phyloP scores from a whole-genome alignment of 1,140 invertebrate genomes.

The Drosophila pandora region DNA sequence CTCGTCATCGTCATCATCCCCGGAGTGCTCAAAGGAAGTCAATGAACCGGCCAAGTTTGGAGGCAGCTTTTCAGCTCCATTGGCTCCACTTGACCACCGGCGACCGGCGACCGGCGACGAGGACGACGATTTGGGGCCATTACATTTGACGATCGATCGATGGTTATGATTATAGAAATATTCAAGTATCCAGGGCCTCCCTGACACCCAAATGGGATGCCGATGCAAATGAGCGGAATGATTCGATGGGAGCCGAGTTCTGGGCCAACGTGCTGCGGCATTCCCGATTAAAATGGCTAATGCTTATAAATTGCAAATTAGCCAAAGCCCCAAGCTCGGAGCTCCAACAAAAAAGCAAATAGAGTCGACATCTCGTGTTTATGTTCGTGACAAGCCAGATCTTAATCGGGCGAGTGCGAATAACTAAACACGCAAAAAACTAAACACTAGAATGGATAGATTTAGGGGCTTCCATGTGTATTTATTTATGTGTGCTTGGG shows the following conservation, averaged over 20 bases:
- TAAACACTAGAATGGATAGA: constrained; percentile 6
- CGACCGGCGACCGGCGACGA: neutral
- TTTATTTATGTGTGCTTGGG: neutral
- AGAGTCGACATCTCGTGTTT: constrained; percentile 24
- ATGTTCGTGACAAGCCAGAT: constrained; percentile 30
- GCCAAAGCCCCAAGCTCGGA: neutral
- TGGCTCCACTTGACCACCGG: constrained; percentile 39
- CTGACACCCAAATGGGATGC: constrained; percentile 19
- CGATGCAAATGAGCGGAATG: constrained; percentile 32
- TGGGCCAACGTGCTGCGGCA: constrained; percentile 11
- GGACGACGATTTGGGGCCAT: constrained; percentile 19
- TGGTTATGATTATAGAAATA: constrained; percentile 35
- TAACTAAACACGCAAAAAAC: constrained; percentile 30
- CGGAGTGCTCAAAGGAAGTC: constrained; percentile 22
- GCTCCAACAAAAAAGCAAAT: neutral
- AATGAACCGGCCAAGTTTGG: constrained; percentile 46
- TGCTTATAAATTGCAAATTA: constrained; percentile 48
- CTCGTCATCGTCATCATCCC: constrained; percentile 27
- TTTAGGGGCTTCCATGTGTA: constrained; percentile 6
- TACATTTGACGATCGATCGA: constrained; percentile 44
- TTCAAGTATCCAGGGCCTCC: constrained; percentile 4
- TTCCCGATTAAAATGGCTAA: constrained; percentile 21
- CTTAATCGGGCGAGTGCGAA: constrained; percentile 24
- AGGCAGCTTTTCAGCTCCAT: constrained; percentile 29
- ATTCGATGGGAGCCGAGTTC: constrained; percentile 8